Conservation (phyloP, 2,113 vertebrate genomes). For the Oenanthe oenanthe region DNA sequence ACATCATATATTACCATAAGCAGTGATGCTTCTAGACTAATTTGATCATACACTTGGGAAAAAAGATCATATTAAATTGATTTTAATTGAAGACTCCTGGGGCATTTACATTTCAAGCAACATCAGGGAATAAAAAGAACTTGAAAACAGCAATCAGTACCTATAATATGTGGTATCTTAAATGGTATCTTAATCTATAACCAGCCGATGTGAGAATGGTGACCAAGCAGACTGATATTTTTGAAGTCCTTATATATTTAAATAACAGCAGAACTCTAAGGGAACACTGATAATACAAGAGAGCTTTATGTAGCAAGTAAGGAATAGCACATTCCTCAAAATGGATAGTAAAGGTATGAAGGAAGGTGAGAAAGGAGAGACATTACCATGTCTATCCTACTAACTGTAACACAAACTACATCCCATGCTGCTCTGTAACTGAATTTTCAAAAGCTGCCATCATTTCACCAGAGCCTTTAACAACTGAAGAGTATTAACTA, state of each 20-base stretch:
- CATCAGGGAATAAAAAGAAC: not conserved
- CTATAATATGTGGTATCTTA: not conserved
- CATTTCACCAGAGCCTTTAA: not conserved
- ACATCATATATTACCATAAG: not conserved
- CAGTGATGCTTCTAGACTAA: not conserved
- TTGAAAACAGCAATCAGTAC: accelerated
- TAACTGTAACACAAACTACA: not conserved
- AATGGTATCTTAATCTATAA: not conserved
- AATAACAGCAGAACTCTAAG: not conserved
- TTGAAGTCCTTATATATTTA: not conserved
- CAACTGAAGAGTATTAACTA: not conserved
- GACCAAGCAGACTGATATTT: not conserved
- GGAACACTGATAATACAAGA: not conserved
- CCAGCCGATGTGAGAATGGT: not conserved
- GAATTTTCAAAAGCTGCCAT: not conserved
- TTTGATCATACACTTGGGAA: not conserved
- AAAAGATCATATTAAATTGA: not conserved
- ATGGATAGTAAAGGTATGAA: not conserved
- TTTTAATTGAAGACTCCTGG: not conserved
- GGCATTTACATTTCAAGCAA: not conserved
- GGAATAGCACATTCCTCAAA: not conserved
- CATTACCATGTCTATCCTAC: not conserved
- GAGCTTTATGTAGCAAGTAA: not conserved
- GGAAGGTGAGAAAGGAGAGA: not conserved
- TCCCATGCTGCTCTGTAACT: not conserved